Evolutionary conservation across 2,888 invertebrate genomes (phyloP).

Genomic region (Himalopsyche japonica): DNA sequence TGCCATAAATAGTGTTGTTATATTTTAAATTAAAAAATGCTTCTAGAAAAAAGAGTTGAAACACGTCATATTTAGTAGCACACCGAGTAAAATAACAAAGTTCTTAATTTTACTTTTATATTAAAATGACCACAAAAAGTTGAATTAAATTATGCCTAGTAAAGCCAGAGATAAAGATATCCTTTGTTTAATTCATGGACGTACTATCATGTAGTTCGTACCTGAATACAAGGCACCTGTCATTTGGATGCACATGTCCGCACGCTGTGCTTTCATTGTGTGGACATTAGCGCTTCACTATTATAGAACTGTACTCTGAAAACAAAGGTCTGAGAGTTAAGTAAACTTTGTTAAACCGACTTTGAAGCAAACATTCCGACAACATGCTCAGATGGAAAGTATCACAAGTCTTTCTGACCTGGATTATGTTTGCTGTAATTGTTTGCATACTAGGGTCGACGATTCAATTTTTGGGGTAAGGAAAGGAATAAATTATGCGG

Average conservation of each 20-base stretch:
- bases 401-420: not conserved
- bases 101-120: no score
- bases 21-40: no score
- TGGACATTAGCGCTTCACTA: not conserved
- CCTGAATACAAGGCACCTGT: not conserved
- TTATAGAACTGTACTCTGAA: not conserved
- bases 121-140: not conserved
- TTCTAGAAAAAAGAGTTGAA: no score
- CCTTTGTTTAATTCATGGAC: not conserved
- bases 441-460: no score
- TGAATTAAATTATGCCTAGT: not conserved
- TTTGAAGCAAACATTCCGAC: not conserved
- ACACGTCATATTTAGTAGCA: no score
- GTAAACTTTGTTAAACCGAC: not conserved
- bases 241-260: not conserved
- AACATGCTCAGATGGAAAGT: not conserved
- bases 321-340: not conserved
- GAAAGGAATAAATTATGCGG: no score
- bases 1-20: no score
- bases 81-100: no score
- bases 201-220: not conserved
- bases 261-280: not conserved
- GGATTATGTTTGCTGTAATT: no score
- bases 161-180: not conserved
- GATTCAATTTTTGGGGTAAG: no score